These are phyloP conservation scores for Lysandra bellargus DNA, from an alignment of 2,888 invertebrate genomes.

Conservation along the genomic window DNA sequence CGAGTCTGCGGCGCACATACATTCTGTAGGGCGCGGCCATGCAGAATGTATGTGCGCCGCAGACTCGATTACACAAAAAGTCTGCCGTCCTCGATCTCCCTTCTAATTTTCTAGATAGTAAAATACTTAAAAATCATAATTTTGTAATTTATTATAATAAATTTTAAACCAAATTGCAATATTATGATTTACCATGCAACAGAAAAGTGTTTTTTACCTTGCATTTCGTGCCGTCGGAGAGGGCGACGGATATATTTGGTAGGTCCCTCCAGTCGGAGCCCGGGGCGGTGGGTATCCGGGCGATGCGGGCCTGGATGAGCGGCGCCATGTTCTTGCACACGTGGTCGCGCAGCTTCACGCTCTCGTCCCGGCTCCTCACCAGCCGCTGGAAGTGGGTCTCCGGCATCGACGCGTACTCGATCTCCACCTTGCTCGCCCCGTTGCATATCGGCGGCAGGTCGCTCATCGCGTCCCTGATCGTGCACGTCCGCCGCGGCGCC, in stretches of 20 bases:
- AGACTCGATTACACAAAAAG: too few relatives aligned
- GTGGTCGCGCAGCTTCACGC: conserved; percentile 84
- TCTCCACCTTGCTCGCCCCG: conserved; percentile 85
- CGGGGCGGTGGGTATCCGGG: conserved; percentile 85
- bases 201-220: conserved; percentile 60
- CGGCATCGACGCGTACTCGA: conserved; percentile 86
- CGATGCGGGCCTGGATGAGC: conserved; percentile 88
- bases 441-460: conserved; percentile 89
- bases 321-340: conserved; percentile 92
- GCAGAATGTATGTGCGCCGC: too few relatives aligned
- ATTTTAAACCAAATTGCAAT: too few relatives aligned
- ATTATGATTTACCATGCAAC: too few relatives aligned
- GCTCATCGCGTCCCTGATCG: conserved; percentile 90
- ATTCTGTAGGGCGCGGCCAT: too few relatives aligned
- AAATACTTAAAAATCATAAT: too few relatives aligned
- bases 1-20: too few relatives aligned
- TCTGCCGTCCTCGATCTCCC: too few relatives aligned
- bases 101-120: too few relatives aligned
- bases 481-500: conserved; percentile 88
- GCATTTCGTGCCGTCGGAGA: conserved; percentile 85
- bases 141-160: too few relatives aligned
- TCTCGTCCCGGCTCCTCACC: conserved; percentile 82
- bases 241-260: conserved; percentile 86
- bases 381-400: conserved; percentile 87
- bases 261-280: conserved; percentile 94